phyloP scores from a whole-genome alignment of 2,797 vertebrate genomes.

The Leptoclinus maculatus region DNA sequence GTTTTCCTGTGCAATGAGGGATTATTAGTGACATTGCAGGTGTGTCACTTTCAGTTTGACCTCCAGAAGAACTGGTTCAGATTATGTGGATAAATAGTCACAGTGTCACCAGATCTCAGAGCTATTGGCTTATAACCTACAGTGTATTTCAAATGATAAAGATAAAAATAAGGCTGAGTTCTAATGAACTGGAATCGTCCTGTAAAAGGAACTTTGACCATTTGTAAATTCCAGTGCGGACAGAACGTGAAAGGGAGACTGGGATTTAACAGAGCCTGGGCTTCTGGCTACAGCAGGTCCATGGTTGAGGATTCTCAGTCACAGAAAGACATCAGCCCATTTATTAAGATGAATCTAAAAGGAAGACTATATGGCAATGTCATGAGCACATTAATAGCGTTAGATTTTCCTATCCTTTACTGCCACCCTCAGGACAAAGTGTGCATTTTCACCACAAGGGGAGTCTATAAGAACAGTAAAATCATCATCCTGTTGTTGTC shows the following conservation, averaged over 20 bases:
- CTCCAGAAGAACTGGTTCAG: background rate
- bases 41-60: background rate
- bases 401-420: background rate
- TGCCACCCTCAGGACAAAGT: constrained; percentile 22
- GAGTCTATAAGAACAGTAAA: background rate
- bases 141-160: background rate
- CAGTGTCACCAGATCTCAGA: background rate
- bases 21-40: background rate
- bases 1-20: background rate
- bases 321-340: too few relatives aligned
- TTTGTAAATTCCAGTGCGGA: background rate
- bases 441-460: background rate
- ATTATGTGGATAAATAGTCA: background rate
- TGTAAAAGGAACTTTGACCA: background rate
- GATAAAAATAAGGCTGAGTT: background rate
- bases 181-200: background rate
- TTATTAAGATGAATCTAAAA: background rate
- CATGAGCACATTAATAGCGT: background rate
- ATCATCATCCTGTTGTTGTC: background rate
- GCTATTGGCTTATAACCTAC: background rate
- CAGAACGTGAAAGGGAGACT: background rate
- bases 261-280: background rate
- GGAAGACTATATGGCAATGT: background rate
- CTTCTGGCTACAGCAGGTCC: too few relatives aligned
- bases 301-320: too few relatives aligned